These are phyloP conservation scores for Adoxophyes honmai DNA, from an alignment of 1,140 invertebrate genomes.

Conservation along the genomic window DNA sequence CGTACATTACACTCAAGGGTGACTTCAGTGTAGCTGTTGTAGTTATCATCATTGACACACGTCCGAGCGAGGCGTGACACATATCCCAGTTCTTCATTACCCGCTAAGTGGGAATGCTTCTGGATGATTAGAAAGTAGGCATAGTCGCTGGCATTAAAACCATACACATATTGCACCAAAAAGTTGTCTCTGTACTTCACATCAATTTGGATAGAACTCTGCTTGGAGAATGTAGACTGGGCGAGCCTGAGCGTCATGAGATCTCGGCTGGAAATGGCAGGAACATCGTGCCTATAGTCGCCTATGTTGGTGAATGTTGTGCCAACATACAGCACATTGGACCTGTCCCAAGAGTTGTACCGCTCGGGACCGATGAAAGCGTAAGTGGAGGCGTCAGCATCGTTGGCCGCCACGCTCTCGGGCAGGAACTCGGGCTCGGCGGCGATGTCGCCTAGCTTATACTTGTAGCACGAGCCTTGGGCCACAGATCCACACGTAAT, in stretches of 20 bases:
- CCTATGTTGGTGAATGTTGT: slow-evolving; percentile 96
- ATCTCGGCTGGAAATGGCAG: slow-evolving; percentile 92
- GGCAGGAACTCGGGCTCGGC: slow-evolving; percentile 85
- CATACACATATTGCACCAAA: slow-evolving; percentile 95
- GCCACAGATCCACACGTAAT: slow-evolving; percentile 92
- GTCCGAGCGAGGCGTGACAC: slow-evolving; percentile 92
- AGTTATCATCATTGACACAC: slow-evolving; percentile 95
- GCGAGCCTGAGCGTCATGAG: slow-evolving; percentile 87
- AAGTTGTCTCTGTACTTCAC: slow-evolving; percentile 97
- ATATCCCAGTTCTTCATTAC: slow-evolving; percentile 92
- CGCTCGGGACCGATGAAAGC: slow-evolving; percentile 96
- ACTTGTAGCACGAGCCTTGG: slow-evolving; percentile 93
- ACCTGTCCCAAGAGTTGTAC: slow-evolving; percentile 85
- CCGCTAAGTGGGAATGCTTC: slow-evolving; percentile 92
- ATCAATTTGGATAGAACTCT: slow-evolving; percentile 93
- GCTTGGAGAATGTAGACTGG: slow-evolving; percentile 90
- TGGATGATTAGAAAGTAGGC: slow-evolving; percentile 97
- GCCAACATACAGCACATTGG: slow-evolving; percentile 94
- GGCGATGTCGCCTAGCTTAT: slow-evolving; percentile 89
- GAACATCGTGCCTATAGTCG: slow-evolving; percentile 95
- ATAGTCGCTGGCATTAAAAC: slow-evolving; percentile 95
- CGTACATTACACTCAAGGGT: slow-evolving; percentile 89
- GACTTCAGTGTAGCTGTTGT: slow-evolving; percentile 97
- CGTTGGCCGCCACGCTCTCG: slow-evolving; percentile 92
- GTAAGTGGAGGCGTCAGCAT: slow-evolving; percentile 93